Evolutionary conservation across 2,113 vertebrate genomes (phyloP).

Genomic region (Numida meleagris): DNA sequence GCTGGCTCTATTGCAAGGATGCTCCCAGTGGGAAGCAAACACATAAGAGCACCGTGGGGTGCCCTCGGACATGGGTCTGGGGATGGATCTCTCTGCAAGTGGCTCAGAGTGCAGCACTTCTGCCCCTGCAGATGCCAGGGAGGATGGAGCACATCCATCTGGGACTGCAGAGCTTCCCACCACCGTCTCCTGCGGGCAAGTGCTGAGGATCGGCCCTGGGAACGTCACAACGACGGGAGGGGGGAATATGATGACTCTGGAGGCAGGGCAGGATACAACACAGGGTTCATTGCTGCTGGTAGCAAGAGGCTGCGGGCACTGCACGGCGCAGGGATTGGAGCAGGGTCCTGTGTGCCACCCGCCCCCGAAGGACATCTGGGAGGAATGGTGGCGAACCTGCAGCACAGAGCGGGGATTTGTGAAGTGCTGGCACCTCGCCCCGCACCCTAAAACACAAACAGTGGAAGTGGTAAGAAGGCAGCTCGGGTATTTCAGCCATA

Average conservation of each 20-base stretch:
- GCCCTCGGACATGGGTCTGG: fast-evolving
- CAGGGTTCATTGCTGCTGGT: neutral
- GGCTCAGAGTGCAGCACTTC: neutral
- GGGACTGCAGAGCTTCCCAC: neutral
- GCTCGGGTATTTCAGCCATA: neutral
- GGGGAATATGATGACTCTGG: slow-evolving; percentile 51
- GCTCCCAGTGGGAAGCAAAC: slow-evolving; percentile 15
- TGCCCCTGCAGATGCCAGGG: fast-evolving
- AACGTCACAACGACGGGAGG: neutral
- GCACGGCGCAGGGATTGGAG: fast-evolving
- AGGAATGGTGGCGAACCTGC: neutral
- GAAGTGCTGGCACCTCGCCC: fast-evolving
- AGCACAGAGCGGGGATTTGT: neutral
- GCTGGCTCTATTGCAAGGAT: slow-evolving; percentile 6
- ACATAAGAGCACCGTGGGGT: neutral
- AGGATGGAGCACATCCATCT: neutral
- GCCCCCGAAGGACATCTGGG: neutral
- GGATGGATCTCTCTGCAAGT: fast-evolving
- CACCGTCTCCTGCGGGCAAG: neutral
- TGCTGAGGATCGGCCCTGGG: slow-evolving; percentile 46
- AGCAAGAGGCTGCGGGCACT: neutral
- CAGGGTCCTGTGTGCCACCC: fast-evolving
- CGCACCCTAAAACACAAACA: neutral
- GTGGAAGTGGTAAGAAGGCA: neutral
- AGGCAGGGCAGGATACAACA: neutral